Percentiles rank a stretch among this genome's conserved stretches.
Evolutionary conservation across 2,113 vertebrate species (phyloP).

Genomic region (Nothocercus nigrocapillus): DNA sequence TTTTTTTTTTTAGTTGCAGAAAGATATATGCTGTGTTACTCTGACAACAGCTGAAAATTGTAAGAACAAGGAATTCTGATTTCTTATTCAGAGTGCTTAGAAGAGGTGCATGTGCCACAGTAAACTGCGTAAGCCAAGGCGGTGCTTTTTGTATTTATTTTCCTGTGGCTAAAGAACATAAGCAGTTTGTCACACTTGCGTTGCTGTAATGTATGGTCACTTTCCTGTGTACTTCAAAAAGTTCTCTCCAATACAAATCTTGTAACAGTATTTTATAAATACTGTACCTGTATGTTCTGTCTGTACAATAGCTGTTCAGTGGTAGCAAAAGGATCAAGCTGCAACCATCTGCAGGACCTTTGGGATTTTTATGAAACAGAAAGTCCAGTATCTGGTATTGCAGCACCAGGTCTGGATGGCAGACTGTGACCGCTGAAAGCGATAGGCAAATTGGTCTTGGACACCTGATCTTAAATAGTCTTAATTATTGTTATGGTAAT

Average conservation of each 20-base stretch:
- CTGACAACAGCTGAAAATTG: conserved; percentile 59
- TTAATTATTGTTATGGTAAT: not conserved
- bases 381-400: not conserved
- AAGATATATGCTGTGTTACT: conserved; percentile 63
- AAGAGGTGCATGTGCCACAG: conserved; percentile 79
- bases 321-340: conserved; percentile 22
- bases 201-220: conserved; percentile 63
- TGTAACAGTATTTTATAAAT: conserved; percentile 67
- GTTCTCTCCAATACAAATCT: conserved; percentile 63
- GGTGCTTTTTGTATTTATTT: conserved; percentile 78
- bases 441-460: not conserved
- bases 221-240: conserved; percentile 65
- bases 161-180: conserved; percentile 66
- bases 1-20: conserved; percentile 69
- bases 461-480: not conserved
- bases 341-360: not conserved
- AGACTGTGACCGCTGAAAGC: conserved; percentile 9
- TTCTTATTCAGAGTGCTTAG: conserved; percentile 50
- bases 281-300: conserved; percentile 63
- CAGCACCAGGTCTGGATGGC: not conserved
- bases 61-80: conserved; percentile 65
- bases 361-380: not conserved
- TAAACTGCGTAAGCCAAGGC: conserved; percentile 71
- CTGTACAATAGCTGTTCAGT: conserved; percentile 34
- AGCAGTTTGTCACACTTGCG: conserved; percentile 52